phyloP scores from a whole-genome alignment of 2,888 invertebrate species.

The Acronicta aceris region DNA sequence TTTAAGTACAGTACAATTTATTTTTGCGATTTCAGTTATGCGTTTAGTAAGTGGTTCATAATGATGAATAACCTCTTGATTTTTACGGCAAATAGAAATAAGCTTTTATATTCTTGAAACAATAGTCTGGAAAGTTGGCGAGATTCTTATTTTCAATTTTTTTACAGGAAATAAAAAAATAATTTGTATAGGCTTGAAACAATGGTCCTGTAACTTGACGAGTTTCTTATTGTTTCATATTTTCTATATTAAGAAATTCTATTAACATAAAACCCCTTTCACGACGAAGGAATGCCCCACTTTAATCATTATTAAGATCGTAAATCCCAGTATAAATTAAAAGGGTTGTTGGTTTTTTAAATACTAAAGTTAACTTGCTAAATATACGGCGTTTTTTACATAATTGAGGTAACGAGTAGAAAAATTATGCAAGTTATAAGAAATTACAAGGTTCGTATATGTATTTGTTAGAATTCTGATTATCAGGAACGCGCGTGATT shows the following conservation, averaged over 20 bases:
- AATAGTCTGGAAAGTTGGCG: too few relatives aligned
- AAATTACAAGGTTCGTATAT: constrained; percentile 6
- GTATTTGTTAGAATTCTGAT: constrained; percentile 18
- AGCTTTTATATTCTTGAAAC: too few relatives aligned
- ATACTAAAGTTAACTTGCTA: constrained; percentile 7
- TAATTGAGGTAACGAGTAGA: background rate
- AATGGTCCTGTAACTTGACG: background rate
- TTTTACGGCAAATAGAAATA: too few relatives aligned
- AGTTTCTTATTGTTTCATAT: constrained; percentile 11
- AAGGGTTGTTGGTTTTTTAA: constrained; percentile 19
- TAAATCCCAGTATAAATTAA: constrained; percentile 46
- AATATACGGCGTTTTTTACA: background rate
- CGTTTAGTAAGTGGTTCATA: too few relatives aligned
- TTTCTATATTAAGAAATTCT: constrained; percentile 27
- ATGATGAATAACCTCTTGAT: too few relatives aligned
- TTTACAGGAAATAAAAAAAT: too few relatives aligned
- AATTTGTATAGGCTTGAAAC: too few relatives aligned
- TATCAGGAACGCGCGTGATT: constrained; percentile 3
- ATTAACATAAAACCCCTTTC: constrained; percentile 30
- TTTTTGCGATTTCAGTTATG: too few relatives aligned
- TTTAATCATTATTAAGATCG: constrained; percentile 40
- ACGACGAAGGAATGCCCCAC: constrained; percentile 23
- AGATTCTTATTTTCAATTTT: too few relatives aligned
- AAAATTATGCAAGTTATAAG: constrained; percentile 22
- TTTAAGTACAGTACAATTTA: too few relatives aligned